Evolutionary conservation across 2,888 invertebrate species (phyloP).

Genomic region (Colletes collaris): DNA sequence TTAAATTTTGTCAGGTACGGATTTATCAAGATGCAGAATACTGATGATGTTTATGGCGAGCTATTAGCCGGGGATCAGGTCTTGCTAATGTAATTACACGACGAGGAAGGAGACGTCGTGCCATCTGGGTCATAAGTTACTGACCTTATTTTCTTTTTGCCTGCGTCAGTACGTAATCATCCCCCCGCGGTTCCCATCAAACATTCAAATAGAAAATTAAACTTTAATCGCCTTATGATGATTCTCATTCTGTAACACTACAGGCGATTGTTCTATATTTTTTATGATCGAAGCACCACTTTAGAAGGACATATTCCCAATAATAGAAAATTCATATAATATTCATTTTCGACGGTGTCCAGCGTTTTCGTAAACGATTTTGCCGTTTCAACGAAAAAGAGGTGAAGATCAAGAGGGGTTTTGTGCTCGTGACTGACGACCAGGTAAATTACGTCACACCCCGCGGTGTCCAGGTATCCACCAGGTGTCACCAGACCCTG

Average conservation of each 20-base stretch:
- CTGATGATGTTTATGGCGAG: constrained; percentile 10
- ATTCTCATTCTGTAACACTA: too few relatives aligned
- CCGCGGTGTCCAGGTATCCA: constrained; percentile 63
- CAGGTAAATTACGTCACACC: constrained; percentile 76
- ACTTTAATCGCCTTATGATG: too few relatives aligned
- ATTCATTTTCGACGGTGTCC: too few relatives aligned
- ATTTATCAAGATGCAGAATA: constrained; percentile 42
- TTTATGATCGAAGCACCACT: too few relatives aligned
- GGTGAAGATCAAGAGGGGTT: constrained; percentile 28
- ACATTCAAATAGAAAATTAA: too few relatives aligned
- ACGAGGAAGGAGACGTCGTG: not conserved
- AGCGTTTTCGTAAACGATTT: not conserved
- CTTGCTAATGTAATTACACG: not conserved
- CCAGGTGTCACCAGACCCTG: constrained; percentile 65
- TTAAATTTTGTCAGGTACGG: constrained; percentile 40
- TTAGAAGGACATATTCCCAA: too few relatives aligned
- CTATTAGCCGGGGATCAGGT: not conserved
- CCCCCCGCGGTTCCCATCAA: too few relatives aligned
- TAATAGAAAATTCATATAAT: too few relatives aligned
- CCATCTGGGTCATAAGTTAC: not conserved
- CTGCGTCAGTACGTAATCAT: too few relatives aligned
- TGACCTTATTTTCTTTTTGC: too few relatives aligned
- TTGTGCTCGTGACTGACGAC: constrained; percentile 23
- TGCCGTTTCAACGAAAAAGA: constrained; percentile 40
- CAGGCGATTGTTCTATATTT: too few relatives aligned